Base-by-base conservation (phyloP, 2,888 invertebrate species). In the Agrenia bidenticulata region DNA sequence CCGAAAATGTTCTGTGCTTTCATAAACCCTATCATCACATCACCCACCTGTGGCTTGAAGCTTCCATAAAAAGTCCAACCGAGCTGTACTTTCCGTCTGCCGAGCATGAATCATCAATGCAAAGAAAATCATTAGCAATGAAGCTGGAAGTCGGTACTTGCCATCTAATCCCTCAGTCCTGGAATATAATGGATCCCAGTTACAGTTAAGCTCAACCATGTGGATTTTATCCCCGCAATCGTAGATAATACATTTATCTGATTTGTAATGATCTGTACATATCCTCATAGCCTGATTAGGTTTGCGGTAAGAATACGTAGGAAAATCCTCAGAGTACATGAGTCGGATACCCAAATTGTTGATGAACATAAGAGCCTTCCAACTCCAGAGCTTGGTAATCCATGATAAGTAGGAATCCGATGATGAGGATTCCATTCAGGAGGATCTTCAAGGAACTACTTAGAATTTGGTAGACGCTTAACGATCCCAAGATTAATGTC, bases 61-160 rank as follows among this genome's bases (percentile, higher is more conserved):
- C 81, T 96, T 97, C 97, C 97, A 98, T 69, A 98, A 88, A 80
- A 94, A 95, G 82, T 97, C 97, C 67, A 97, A 85, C 64, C 96
- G 84, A 78, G 94, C 92, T 0, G 95, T 95, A 76, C 94, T 90
- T 82, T 98, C 97, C 0, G 92, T 94, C 81, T 96, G 94, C 77
- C 93, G 90, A 1, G 93, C 91, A 80, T 97, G 96, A 67, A 95
- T 87, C 75, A 94, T 86, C 73, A 97, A 84, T 1, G 93, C 89
- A 49, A 90, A 82, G 75, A 89, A 45, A 9, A 45, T 45, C n/a
- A 45, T 45, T 5, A 45, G 15, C n/a, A 45, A 19, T 5, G 45
- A 86, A 77, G 93, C 89, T 61, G 89, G 88, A 17, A 89, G 79
- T 17, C 90, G 85, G 51, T 66, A 45, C 4, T 11, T 15, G 4